phyloP scores from a whole-genome alignment of 2,888 invertebrate species.

The Nyleta sp. region DNA sequence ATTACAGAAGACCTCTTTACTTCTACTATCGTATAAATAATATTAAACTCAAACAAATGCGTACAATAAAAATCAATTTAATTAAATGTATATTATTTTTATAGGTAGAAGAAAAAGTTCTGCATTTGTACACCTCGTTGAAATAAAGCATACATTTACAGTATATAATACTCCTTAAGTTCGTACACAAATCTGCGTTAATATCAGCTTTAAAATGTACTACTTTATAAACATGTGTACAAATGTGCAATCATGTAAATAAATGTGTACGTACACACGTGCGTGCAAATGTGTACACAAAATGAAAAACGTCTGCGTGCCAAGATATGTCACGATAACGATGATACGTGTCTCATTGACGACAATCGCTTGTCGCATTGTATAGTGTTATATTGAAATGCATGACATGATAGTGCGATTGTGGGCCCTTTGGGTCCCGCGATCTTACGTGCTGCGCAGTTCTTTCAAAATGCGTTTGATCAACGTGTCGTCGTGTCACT shows the following conservation, averaged over 20 bases:
- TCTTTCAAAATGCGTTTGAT: slow-evolving; percentile 47
- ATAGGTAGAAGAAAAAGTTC: too few species aligned
- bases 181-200: neutral
- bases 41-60: neutral
- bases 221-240: slow-evolving; percentile 17
- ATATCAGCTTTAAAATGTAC: slow-evolving; percentile 3
- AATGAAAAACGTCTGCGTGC: slow-evolving; percentile 54
- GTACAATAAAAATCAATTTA: too few species aligned
- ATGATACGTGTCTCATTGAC: slow-evolving; percentile 65
- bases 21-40: neutral
- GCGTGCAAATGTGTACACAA: slow-evolving; percentile 36
- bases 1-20: neutral
- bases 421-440: slow-evolving; percentile 47
- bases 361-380: slow-evolving; percentile 63
- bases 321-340: slow-evolving; percentile 63
- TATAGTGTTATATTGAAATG: slow-evolving; percentile 61
- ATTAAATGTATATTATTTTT: too few species aligned
- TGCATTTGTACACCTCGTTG: neutral
- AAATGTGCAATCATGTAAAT: slow-evolving; percentile 39
- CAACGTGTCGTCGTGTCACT: slow-evolving; percentile 54
- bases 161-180: neutral
- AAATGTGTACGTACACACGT: slow-evolving; percentile 12
- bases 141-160: slow-evolving; percentile 7
- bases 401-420: slow-evolving; percentile 48
- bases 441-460: slow-evolving; percentile 42